Percentiles rank a stretch among this genome's conserved stretches.
Evolutionary conservation across 2,797 vertebrate species (phyloP).

Genomic region (Etheostoma nigrum): DNA sequence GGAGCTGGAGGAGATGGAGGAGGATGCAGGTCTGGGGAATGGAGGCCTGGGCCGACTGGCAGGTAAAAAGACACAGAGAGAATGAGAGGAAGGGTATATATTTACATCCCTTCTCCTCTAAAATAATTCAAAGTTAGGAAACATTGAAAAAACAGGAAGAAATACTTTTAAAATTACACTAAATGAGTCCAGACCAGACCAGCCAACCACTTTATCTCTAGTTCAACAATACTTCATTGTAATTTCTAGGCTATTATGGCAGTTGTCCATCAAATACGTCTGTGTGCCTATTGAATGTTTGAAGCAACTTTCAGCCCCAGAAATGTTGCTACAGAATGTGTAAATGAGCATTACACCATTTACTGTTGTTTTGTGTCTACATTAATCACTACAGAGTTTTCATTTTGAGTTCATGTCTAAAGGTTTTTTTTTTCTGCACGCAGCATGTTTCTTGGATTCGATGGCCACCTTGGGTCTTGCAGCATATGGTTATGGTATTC

Average conservation of each 20-base stretch:
- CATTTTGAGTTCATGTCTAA: background rate
- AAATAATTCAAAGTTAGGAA: background rate
- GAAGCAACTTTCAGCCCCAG: constrained; percentile 19
- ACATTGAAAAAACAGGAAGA: background rate
- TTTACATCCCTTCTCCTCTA: background rate
- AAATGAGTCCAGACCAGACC: background rate
- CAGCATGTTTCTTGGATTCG: constrained; percentile 88
- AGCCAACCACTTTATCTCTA: background rate
- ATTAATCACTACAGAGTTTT: background rate
- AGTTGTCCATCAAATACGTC: constrained; percentile 27
- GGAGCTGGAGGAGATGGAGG: constrained; percentile 97
- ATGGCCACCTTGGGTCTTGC: constrained; percentile 97
- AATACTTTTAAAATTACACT: background rate
- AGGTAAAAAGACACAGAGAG: constrained; percentile 80
- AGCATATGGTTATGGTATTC: constrained; percentile 96
- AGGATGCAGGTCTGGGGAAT: constrained; percentile 96
- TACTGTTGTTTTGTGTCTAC: background rate
- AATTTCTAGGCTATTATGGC: background rate
- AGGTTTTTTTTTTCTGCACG: background rate
- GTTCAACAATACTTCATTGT: constrained; percentile 10
- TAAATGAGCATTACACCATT: background rate
- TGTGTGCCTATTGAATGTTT: background rate
- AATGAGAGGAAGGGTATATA: background rate
- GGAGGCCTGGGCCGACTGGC: constrained; percentile 97
- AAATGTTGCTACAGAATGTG: constrained; percentile 22